Percentiles rank a stretch among this genome's conserved stretches.
Conservation (phyloP, 2,113 vertebrate species). For the Rhipidura dahli region DNA sequence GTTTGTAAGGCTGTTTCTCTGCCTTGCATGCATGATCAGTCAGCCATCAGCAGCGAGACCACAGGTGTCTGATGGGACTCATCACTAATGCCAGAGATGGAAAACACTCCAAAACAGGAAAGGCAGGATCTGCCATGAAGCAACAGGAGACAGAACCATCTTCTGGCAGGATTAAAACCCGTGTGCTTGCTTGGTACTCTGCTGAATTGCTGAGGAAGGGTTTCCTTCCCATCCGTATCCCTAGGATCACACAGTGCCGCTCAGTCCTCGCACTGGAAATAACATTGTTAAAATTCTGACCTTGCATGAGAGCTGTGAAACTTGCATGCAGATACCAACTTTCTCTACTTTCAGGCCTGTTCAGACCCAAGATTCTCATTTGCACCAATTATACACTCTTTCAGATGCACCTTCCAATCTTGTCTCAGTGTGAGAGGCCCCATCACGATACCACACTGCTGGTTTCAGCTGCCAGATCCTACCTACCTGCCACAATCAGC, state of each 20-base stretch:
- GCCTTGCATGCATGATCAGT: background rate
- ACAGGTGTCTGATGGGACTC: background rate
- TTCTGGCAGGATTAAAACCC: background rate
- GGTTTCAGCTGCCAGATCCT: background rate
- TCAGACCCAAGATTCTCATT: background rate
- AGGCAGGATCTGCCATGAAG: background rate
- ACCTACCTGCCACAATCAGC: background rate
- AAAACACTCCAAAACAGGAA: background rate
- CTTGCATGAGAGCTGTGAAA: background rate
- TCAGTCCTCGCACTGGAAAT: background rate
- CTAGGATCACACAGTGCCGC: background rate
- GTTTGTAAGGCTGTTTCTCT: background rate
- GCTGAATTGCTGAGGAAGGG: background rate
- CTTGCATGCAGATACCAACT: background rate
- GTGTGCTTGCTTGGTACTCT: background rate
- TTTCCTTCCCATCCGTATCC: background rate
- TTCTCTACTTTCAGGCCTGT: background rate
- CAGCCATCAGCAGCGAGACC: background rate
- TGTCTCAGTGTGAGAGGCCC: background rate
- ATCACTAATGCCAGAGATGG: background rate
- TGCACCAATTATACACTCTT: background rate
- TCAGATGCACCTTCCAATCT: background rate
- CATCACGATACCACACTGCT: background rate
- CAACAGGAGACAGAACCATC: background rate
- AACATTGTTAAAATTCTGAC: background rate